Evolutionary conservation across 2,113 vertebrate genomes (phyloP), one percentile per base, ranked within the genome.

Genomic region (Octodon degus): DNA sequence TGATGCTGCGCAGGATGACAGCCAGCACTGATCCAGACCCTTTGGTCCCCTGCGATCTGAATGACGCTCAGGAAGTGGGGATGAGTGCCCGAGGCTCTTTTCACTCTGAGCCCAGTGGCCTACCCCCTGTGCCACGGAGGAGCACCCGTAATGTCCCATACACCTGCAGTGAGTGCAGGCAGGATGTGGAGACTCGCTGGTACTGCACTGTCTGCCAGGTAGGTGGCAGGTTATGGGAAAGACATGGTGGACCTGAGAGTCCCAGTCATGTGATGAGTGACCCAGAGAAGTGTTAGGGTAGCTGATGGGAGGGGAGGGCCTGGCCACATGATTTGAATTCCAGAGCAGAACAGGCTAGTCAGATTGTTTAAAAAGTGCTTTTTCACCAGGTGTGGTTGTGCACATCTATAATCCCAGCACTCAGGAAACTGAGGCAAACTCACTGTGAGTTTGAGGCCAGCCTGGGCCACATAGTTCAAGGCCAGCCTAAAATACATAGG

Each of bases 191-290:
- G 97, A 99, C 99, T 0, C 99, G 99, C 96, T 99, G 99, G 99
- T 99, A 99, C 97, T 99, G 99, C 98, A 99, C 99, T 0, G 99
- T 99, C 89, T 99, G 99, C 88, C 99, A 99, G 99, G 99, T 99
- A 97, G 97, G 99, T n/a, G 62, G 68, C 7, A 0, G 4, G 16
- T 32, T 0, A 0, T 8, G 6, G 2, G 1, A 14, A 10, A 13
- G n/a, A n/a, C 47, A 40, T 6, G 40, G 16, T 32, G 53, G 17
- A 43, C 32, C 34, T 0, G 37, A 1, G 24, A 47, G 25, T 65
- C 1, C 22, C 2, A 25, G 74, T 32, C 0, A n/a, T 3, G 25
- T n/a, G 32, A 20, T 16, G 14, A 27, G 32, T 4, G 0, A 8
- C 11, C 2, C 68, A n/a, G 17, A 3, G 2, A 1, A 77, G 6